Conservation (phyloP, 2,797 vertebrate genomes). For the Thaleichthys pacificus region DNA sequence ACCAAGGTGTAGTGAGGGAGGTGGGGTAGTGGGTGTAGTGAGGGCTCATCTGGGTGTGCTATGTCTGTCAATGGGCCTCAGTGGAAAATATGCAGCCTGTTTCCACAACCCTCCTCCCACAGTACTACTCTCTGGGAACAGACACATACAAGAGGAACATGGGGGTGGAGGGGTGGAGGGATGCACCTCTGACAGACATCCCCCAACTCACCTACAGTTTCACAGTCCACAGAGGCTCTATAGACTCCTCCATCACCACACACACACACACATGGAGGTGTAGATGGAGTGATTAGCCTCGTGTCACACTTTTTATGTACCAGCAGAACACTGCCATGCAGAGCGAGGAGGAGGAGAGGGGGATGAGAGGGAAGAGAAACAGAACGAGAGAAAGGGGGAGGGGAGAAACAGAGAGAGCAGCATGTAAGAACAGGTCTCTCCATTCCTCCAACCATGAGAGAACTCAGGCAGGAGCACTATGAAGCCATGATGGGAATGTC, state of each 20-base stretch:
- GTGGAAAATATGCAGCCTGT: slow-evolving; percentile 60
- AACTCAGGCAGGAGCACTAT: neutral
- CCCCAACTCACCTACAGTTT: no score
- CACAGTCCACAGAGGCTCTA: no score
- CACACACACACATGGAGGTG: neutral
- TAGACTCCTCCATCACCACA: neutral
- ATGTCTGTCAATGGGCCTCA: slow-evolving; percentile 54
- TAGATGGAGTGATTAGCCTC: neutral
- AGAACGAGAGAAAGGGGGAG: neutral
- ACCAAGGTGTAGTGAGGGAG: no score
- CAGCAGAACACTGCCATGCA: neutral
- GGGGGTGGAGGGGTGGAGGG: neutral
- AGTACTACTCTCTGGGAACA: slow-evolving; percentile 24
- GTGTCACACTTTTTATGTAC: neutral
- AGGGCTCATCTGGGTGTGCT: neutral
- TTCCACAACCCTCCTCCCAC: slow-evolving; percentile 49
- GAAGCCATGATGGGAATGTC: no score
- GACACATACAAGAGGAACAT: slow-evolving; percentile 21
- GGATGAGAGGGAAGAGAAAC: slow-evolving; percentile 7
- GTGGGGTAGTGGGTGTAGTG: no score
- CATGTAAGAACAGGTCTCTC: slow-evolving; percentile 21
- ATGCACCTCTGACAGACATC: no score
- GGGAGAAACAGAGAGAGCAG: neutral
- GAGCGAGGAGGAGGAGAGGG: slow-evolving; percentile 3
- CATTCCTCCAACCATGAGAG: slow-evolving; percentile 18